Conservation (phyloP, 1,140 invertebrate species). For the Zaprionus africanus region DNA sequence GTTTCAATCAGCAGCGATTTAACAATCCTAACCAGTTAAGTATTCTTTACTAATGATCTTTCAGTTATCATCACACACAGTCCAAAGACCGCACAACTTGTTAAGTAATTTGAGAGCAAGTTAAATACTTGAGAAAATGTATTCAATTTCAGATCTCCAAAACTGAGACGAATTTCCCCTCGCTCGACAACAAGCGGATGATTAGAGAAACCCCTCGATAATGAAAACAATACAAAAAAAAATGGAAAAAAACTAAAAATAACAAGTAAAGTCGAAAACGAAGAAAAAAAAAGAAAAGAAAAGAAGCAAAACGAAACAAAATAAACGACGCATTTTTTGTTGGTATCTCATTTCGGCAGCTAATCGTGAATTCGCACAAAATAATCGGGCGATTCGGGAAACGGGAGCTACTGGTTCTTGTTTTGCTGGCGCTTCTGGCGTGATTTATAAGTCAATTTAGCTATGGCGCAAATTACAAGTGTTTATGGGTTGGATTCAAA, state of each 20-base stretch:
- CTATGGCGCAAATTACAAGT: slow-evolving; percentile 42
- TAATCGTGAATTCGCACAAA: slow-evolving; percentile 63
- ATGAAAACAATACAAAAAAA: not conserved
- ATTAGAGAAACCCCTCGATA: slow-evolving; percentile 9
- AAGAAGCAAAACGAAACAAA: slow-evolving; percentile 11
- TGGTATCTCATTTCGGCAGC: slow-evolving; percentile 13
- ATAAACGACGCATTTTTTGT: slow-evolving; percentile 36
- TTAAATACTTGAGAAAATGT: not conserved
- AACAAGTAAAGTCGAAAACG: not conserved
- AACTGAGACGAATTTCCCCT: not conserved
- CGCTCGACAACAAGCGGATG: slow-evolving; percentile 9
- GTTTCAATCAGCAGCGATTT: not conserved
- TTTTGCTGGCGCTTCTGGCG: not conserved
- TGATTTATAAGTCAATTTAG: slow-evolving; percentile 24
- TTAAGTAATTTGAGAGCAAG: slow-evolving; percentile 5
- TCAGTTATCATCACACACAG: not conserved
- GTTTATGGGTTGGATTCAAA: slow-evolving; percentile 16
- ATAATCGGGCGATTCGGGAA: slow-evolving; percentile 34
- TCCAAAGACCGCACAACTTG: slow-evolving; percentile 22
- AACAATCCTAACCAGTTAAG: slow-evolving; percentile 2
- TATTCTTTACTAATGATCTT: slow-evolving; percentile 9
- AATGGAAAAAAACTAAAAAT: not conserved
- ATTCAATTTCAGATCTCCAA: slow-evolving; percentile 1
- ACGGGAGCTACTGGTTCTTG: slow-evolving; percentile 46
- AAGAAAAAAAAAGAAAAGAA: not conserved